phyloP scores from a whole-genome alignment of 2,797 vertebrate genomes.

The Picus viridis region DNA sequence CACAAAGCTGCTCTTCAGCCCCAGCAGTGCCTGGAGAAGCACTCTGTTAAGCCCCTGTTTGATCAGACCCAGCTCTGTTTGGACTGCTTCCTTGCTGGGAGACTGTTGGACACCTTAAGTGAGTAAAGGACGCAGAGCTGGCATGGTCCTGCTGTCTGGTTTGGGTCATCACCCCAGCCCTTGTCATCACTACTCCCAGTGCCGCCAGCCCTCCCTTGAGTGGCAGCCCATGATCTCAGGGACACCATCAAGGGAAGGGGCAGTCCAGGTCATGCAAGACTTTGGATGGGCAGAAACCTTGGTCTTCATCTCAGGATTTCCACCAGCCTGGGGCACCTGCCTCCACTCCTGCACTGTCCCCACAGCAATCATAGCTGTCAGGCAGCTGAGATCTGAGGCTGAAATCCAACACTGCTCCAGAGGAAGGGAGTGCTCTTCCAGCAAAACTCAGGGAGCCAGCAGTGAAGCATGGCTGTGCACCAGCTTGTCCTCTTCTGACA shows the following conservation, averaged over 20 bases:
- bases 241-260: neutral
- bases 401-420: neutral
- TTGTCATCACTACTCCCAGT: accelerated
- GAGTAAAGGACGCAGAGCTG: neutral
- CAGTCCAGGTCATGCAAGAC: neutral
- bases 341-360: neutral
- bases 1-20: conserved; percentile 5
- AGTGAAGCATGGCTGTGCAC: neutral
- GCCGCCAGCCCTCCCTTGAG: accelerated
- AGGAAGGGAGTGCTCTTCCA: neutral
- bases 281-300: accelerated
- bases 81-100: neutral
- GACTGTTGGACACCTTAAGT: neutral
- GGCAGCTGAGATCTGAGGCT: accelerated
- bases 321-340: neutral
- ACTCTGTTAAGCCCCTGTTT: neutral
- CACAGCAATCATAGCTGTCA: neutral
- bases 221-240: neutral
- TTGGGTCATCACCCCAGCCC: neutral
- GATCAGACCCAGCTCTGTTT: neutral
- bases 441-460: accelerated
- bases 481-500: neutral
- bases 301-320: accelerated
- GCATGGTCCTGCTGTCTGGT: accelerated
- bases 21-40: neutral